Evolutionary conservation across 2,797 vertebrate species (phyloP), one percentile per base, ranked within the genome.

Genomic region (Schizopygopsis pylzovi): DNA sequence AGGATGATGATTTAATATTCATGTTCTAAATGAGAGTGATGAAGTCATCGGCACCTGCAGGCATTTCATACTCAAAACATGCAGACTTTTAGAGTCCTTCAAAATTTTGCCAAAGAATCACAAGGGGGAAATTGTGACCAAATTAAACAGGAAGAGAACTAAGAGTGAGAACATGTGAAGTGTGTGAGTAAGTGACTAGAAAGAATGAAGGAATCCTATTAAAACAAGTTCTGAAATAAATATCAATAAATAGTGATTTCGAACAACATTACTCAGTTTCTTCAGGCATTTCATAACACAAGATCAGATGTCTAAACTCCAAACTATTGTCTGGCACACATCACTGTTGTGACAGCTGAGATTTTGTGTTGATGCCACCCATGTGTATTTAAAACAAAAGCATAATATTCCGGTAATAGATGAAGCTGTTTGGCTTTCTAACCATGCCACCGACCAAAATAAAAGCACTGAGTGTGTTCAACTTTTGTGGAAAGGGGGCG

Each of bases 371-470:
- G 76, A 63, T 56, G 61, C 75, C 45, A n/a, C 56, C 10, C 77
- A 43, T 47, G 63, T 52, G 56, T 83, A 84, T 85, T 65, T 82
- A 86, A 84, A 85, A 88, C 79, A 82, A 82, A 77, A 89, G 85
- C 52, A 84, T 85, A 89, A 89, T 83, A 88, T 87, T 86, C 61
- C 33, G 72, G 81, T 90, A 91, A 91, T 86, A 88, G 83, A 89
- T 89, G 77, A 87, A 85, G 78, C 85, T 85, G 82, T 89, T 90
- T 89, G 83, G 10, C 59, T 49, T 39, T 45, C 72, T 84, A 81
- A 52, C 37, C 3, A 4, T 33, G 70, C 76, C 86, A 70, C 49
- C 37, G 28, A 73, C 83, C 81, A 87, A 88, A 90, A 89, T 85
- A 89, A 82, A 56, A 87, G 70, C 59, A 49, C 63, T 33, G 61